Base-by-base conservation (phyloP, 2,113 vertebrate species). In the Grammomys dolichurus region DNA sequence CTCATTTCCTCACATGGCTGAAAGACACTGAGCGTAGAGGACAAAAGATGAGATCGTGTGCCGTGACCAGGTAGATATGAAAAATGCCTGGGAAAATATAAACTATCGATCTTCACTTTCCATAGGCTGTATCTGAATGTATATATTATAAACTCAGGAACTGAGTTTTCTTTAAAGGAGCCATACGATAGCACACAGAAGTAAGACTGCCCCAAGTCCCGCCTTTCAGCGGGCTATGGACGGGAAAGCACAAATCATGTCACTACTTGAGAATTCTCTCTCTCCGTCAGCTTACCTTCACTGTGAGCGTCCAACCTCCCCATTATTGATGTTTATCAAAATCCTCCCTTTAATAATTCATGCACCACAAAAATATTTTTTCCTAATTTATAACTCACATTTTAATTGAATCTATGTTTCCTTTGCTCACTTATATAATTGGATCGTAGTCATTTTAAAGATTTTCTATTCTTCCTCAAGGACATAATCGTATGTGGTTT, bases 141-240 rank as follows among this genome's bases (percentile, higher is more conserved):
- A 65, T 24, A 46, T 69, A 65, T 87, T 80, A 16, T 65, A 72
- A 69, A 73, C 33, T 2, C 51, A 63, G 9, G 36, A 43, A 69
- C 26, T 84, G 87, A 82, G 72, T 95, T 67, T 94, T 86, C 78
- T 90, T 91, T 75, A 92, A 95, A 96, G 87, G 46, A 96, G 36
- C 54, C 60, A 9, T 81, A 11, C 28, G 54, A 28, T 7, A 12
- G 14, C 40, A 58, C 60, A 28, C 54, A 67, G 75, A 84, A 75
- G 24, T 24, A 54, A 46, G 63, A 87, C 28, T 70, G 2, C 7
- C 58, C 43, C 43, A 16, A 75, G 1, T 58, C 69, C 58, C 24
- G 36, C 7, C 4, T 46, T 87, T 76, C 76, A 46, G 76, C 2
- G 5, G 48, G 54, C 73, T 72, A 20, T 54, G 36, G 73, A 73